These are phyloP conservation scores for Oreonectes daqikongensis DNA, from an alignment of 2,797 vertebrate genomes.

Conservation along the genomic window DNA sequence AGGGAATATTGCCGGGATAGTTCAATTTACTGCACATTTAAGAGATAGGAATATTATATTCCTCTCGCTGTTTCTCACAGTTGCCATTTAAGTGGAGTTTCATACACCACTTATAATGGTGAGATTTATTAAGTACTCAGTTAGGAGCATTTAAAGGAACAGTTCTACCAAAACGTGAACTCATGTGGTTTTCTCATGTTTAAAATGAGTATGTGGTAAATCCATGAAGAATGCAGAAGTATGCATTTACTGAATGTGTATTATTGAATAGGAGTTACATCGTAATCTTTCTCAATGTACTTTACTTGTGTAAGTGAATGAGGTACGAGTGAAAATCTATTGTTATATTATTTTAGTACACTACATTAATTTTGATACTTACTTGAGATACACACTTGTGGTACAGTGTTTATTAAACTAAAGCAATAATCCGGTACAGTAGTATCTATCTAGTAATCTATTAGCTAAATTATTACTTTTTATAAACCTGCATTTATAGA, in stretches of 20 bases:
- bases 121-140: not conserved
- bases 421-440: not conserved
- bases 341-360: not conserved
- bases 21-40: slow-evolving; percentile 77
- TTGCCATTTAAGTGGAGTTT: slow-evolving; percentile 8
- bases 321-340: not conserved
- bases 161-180: too few species aligned
- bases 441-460: too few species aligned
- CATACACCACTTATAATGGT: not conserved
- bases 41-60: slow-evolving; percentile 48
- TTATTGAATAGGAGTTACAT: too few species aligned
- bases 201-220: too few species aligned
- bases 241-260: too few species aligned
- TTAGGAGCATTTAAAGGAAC: too few species aligned
- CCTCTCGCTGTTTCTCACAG: slow-evolving; percentile 14
- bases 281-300: too few species aligned
- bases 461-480: too few species aligned
- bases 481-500: not conserved
- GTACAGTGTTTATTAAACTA: not conserved
- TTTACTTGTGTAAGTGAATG: not conserved
- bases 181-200: not conserved
- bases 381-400: too few species aligned
- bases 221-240: not conserved
- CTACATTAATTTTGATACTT: not conserved
- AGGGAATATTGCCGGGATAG: slow-evolving; percentile 82